Evolutionary conservation across 2,888 invertebrate species (phyloP).

Genomic region (Criorhina ranunculi): DNA sequence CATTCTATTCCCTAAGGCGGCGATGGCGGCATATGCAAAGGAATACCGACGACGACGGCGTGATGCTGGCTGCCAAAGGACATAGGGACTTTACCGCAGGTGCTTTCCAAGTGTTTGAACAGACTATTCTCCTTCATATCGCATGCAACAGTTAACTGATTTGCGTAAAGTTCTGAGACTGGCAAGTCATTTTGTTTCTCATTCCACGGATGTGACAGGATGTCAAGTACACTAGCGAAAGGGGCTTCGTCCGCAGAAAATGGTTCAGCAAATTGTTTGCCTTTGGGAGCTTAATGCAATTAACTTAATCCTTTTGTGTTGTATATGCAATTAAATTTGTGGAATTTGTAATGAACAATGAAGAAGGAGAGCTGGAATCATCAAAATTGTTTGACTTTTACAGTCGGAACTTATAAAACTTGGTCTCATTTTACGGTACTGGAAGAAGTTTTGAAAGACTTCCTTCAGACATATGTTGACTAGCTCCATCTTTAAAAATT

Average conservation of each 20-base stretch:
- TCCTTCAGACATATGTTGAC: no score
- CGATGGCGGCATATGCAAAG: not conserved
- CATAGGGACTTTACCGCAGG: slow-evolving; percentile 23
- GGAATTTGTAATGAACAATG: slow-evolving; percentile 20
- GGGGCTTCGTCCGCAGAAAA: slow-evolving; percentile 5
- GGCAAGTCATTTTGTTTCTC: slow-evolving; percentile 3
- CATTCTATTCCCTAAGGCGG: slow-evolving; percentile 6
- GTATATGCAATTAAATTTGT: slow-evolving; percentile 31
- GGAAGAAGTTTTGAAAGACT: no score
- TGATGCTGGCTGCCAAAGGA: slow-evolving; percentile 46
- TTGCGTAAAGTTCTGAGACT: slow-evolving; percentile 42
- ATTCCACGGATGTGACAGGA: not conserved
- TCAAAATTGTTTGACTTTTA: no score
- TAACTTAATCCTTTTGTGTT: slow-evolving; percentile 49
- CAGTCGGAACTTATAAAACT: no score
- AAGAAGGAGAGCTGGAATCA: no score
- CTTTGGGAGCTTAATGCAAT: slow-evolving; percentile 48
- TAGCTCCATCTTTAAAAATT: no score
- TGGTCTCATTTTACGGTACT: no score
- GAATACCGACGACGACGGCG: not conserved
- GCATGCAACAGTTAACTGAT: slow-evolving; percentile 72
- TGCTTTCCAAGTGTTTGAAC: slow-evolving; percentile 49
- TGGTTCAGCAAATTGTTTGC: slow-evolving; percentile 55
- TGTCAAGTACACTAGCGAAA: slow-evolving; percentile 33
- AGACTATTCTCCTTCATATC: slow-evolving; percentile 42